A percentile compares a stretch with the other conserved stretches of the same genome.
Conservation (phyloP, 2,888 invertebrate genomes). For the Euplexia lucipara region DNA sequence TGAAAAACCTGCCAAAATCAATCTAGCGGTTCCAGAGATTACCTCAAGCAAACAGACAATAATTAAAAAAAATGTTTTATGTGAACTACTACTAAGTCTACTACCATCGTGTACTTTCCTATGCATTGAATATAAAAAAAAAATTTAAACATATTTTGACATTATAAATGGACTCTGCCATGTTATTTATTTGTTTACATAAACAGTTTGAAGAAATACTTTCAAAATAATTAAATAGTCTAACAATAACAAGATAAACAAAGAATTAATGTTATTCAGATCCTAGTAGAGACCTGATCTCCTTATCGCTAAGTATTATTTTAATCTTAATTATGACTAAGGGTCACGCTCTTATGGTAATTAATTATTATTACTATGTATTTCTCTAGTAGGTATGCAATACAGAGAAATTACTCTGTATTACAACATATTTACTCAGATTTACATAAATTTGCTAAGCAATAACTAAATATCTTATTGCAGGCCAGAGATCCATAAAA, state of each 20-base stretch:
- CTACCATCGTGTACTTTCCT: too few relatives aligned
- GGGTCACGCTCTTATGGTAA: constrained; percentile 4
- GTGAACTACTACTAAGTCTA: too few relatives aligned
- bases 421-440: not conserved
- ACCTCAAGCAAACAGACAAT: too few relatives aligned
- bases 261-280: not conserved
- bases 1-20: too few relatives aligned
- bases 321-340: constrained; percentile 26
- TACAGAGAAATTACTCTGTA: not conserved
- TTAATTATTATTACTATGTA: not conserved
- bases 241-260: not conserved
- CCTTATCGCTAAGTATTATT: constrained; percentile 3
- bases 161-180: too few relatives aligned
- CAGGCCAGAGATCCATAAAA: too few relatives aligned
- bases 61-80: too few relatives aligned
- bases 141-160: too few relatives aligned
- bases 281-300: constrained; percentile 15
- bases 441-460: not conserved
- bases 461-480: too few relatives aligned
- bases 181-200: too few relatives aligned
- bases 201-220: not conserved
- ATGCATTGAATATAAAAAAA: too few relatives aligned
- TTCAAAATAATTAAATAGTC: not conserved
- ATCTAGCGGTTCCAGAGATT: too few relatives aligned
- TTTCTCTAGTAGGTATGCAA: not conserved